A percentile compares a stretch with the other conserved stretches of the same genome.
Conservation (phyloP, 2,888 invertebrate species). For the Parnassius glacialis region DNA sequence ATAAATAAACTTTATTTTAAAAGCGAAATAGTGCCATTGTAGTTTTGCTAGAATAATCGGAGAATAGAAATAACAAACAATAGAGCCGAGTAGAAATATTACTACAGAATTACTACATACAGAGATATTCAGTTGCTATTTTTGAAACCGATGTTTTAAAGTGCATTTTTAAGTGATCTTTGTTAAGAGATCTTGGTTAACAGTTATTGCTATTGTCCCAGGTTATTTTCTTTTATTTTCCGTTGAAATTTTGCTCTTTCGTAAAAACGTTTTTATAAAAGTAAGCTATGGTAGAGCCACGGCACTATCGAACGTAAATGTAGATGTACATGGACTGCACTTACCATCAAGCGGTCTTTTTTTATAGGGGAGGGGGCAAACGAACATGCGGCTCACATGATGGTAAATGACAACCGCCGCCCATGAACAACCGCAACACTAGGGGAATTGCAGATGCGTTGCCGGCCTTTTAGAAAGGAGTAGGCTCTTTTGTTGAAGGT, state of each 20-base stretch:
- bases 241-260: not conserved
- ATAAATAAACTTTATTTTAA: not conserved
- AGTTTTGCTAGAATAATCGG: not conserved
- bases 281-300: too few species aligned
- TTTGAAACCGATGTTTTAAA: not conserved
- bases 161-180: slow-evolving; percentile 1
- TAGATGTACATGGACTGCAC: too few species aligned
- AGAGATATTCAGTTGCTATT: not conserved
- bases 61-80: slow-evolving; percentile 5
- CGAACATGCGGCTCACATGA: too few species aligned
- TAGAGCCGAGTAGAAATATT: slow-evolving; percentile 1
- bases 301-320: too few species aligned
- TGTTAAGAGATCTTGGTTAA: not conserved
- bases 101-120: not conserved
- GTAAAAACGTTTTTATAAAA: too few species aligned
- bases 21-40: not conserved
- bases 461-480: too few species aligned
- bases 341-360: too few species aligned
- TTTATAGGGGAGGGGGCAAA: too few species aligned
- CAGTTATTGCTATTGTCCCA: not conserved
- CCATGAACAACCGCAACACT: too few species aligned
- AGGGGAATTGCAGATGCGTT: too few species aligned
- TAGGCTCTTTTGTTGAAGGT: too few species aligned
- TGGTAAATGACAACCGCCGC: too few species aligned
- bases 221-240: not conserved